A percentile compares a stretch with the other conserved stretches of the same genome.
These are phyloP conservation scores for Drosophila anomalata DNA, from an alignment of 2,888 invertebrate genomes.

Conservation along the genomic window DNA sequence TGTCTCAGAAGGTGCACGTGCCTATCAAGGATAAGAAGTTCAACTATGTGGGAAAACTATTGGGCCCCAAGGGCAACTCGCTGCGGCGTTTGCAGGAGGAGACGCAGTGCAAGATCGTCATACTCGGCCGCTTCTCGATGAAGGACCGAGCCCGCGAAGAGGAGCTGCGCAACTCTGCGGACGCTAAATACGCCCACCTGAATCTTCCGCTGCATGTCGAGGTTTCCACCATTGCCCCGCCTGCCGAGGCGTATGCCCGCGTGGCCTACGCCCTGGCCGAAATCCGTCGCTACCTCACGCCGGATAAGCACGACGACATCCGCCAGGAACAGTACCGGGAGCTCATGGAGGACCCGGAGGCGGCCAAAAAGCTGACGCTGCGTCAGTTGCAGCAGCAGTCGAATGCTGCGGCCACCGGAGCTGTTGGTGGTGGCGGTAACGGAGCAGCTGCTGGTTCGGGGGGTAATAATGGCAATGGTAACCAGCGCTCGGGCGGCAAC, in stretches of 20 bases:
- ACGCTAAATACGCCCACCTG: conserved; percentile 95
- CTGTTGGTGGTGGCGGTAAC: conserved; percentile 28
- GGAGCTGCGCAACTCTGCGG: conserved; percentile 91
- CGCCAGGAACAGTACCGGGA: conserved; percentile 93
- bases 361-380: conserved; percentile 81
- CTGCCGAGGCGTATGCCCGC: conserved; percentile 93
- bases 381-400: conserved; percentile 80
- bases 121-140: conserved; percentile 96
- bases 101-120: conserved; percentile 98
- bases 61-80: conserved; percentile 97
- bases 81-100: conserved; percentile 96
- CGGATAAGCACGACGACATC: conserved; percentile 90
- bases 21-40: conserved; percentile 87
- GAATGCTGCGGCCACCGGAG: conserved; percentile 30
- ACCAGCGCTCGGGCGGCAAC: conserved; percentile 68
- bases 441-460: conserved; percentile 47
- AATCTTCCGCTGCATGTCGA: conserved; percentile 95
- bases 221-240: conserved; percentile 93
- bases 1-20: conserved; percentile 83
- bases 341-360: conserved; percentile 85
- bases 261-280: conserved; percentile 94
- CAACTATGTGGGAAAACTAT: conserved; percentile 96
- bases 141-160: conserved; percentile 94
- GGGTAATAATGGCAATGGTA: conserved; percentile 59
- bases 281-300: conserved; percentile 87